Base-by-base conservation (phyloP, 2,113 vertebrate genomes). In the Vireo altiloquus region DNA sequence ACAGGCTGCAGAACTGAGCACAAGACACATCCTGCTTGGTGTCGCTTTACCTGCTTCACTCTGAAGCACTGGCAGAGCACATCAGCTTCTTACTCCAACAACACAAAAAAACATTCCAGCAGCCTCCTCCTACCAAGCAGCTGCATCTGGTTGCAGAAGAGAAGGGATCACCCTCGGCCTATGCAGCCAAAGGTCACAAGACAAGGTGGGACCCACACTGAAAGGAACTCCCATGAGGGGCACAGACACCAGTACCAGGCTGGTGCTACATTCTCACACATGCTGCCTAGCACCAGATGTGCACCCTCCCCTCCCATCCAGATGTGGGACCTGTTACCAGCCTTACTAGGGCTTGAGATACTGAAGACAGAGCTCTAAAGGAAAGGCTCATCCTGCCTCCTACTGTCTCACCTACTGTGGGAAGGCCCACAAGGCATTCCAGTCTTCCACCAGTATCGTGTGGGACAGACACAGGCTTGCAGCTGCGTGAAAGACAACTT, bases 21-120 rank as follows among this genome's bases (percentile, higher is more conserved):
- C 3, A 4, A 75, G 42, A 24, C 2, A 1, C 42, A 66, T 28
- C 47, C 42, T 1, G 0, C 9, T 54, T 24, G 35, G 15, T 66
- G 35, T 71, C 0, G 0, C 28, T 84, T 87, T 60, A 42, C 49
- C 18, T 39, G 16, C 42, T 80, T 71, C 35, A 11, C 37, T 82
- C 57, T 6, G 66, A 90, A 79, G 74, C 30, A 47, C 47, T 56
- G 7, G 0, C 49, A 75, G 31, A 89, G 46, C 49, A 37, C 46
- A 57, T 44, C 49, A 64, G 61, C 44, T 71, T 71, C 47, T 52
- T 39, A 31, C 6, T 68, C 53, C 76, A 82, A 12, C 24, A 63
- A 7, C 4, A 47, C 4, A 64, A 42, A 33, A 33, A 72, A 77
- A 63, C 6, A 5, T 10, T 66, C 47, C 52, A 39, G 33, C 52